These are phyloP conservation scores for Macheiramphus alcinus DNA, from an alignment of 2,113 vertebrate genomes.

Conservation along the genomic window DNA sequence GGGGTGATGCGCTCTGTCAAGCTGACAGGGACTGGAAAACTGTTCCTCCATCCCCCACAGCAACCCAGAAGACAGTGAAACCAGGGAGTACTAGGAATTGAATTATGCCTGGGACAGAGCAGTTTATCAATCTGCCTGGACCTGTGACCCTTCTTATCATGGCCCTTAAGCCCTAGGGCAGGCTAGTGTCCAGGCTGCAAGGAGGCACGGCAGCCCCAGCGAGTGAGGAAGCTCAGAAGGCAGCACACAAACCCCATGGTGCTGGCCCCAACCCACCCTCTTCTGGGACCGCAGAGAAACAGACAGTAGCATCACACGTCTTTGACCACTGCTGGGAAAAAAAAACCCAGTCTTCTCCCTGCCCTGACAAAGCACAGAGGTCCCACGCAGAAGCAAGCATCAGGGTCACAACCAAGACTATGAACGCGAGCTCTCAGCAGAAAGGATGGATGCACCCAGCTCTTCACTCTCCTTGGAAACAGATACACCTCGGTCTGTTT, in stretches of 20 bases:
- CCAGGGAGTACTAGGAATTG: background rate
- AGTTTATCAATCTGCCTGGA: background rate
- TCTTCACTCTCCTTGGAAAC: background rate
- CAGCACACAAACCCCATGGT: background rate
- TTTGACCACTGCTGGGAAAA: background rate
- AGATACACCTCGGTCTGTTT: background rate
- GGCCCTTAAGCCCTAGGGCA: background rate
- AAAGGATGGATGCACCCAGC: accelerated
- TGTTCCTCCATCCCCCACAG: background rate
- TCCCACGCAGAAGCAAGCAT: background rate
- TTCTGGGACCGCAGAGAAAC: background rate
- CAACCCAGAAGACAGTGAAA: background rate
- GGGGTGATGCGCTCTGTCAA: background rate
- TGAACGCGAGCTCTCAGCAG: background rate
- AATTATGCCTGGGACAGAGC: too few relatives aligned
- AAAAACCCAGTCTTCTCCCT: accelerated
- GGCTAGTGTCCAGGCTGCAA: background rate
- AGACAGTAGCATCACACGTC: accelerated
- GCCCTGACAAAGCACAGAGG: background rate
- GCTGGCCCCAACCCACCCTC: background rate
- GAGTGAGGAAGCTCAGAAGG: background rate
- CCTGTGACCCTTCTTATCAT: too few relatives aligned
- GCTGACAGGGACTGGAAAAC: background rate
- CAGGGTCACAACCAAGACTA: background rate
- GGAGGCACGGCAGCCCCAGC: background rate